These are phyloP conservation scores for Eudemis profundana DNA, from an alignment of 2,888 invertebrate genomes.

Conservation along the genomic window DNA sequence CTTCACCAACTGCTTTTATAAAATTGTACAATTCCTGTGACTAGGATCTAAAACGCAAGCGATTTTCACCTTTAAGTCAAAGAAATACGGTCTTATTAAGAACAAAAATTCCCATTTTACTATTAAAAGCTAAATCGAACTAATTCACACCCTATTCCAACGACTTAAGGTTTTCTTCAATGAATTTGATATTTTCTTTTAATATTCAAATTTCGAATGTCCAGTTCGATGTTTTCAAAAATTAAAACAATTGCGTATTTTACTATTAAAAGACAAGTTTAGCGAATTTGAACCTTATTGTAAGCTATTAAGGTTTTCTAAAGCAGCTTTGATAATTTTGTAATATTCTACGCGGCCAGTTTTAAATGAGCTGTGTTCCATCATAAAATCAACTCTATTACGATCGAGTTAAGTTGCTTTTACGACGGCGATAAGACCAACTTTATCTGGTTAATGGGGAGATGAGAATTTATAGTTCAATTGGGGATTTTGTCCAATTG, in stretches of 20 bases:
- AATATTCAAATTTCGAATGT: slow-evolving; percentile 14
- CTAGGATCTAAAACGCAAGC: not conserved
- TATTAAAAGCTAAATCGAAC: slow-evolving; percentile 7
- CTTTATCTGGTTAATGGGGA: slow-evolving; percentile 13
- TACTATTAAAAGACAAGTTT: not conserved
- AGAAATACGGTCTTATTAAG: not conserved
- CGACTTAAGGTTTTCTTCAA: too few species aligned
- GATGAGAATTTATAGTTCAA: slow-evolving; percentile 44
- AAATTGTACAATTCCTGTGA: not conserved
- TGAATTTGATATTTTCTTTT: too few species aligned
- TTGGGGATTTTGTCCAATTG: slow-evolving; percentile 34
- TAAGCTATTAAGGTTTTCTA: not conserved
- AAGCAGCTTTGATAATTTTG: not conserved
- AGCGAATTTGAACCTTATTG: not conserved
- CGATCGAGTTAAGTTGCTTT: slow-evolving; percentile 26
- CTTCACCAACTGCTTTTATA: not conserved
- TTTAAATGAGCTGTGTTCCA: slow-evolving; percentile 35
- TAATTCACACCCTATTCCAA: slow-evolving; percentile 1
- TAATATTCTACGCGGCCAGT: slow-evolving; percentile 2
- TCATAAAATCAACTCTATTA: slow-evolving; percentile 41
- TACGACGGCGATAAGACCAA: slow-evolving; percentile 13
- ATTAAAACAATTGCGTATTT: slow-evolving; percentile 13
- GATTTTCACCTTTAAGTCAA: not conserved
- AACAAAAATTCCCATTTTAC: not conserved
- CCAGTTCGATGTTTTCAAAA: not conserved